Base-by-base conservation (phyloP, 2,888 invertebrate genomes). In the Calephelis perditalis region DNA sequence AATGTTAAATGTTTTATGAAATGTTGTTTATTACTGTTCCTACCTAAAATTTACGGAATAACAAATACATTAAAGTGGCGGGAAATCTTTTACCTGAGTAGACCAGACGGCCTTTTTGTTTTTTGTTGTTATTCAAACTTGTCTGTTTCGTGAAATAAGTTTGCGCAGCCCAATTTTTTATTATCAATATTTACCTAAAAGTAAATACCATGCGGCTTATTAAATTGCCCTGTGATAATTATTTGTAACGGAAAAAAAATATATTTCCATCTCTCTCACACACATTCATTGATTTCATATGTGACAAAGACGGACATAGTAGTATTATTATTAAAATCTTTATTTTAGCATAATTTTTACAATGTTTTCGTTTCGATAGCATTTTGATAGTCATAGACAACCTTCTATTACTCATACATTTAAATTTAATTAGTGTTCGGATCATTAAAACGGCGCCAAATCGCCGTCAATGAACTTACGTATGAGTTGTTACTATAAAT, bases 381-480 rank as follows among this genome's bases (percentile, higher is more conserved):
- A 56, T 40, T 3, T 26, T 26, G n/a, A 15, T 43, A 56, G 40
- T 10, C 9, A n/a, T 10, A 56, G 15, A 44, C 26, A 40, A 9
- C 56, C 8, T 15, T 15, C 1, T 10, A 10, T 58, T 36, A 5
- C 55, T 26, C 44, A 11, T 60, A 44, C 37, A 61, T 36, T 37
- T 55, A 58, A 61, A 55, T 57, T 12, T 26, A 26, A 15, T 26
- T 55, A 43, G 45, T 58, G 44, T 57, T 57, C 15, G 60, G 57
- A 40, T 35, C 59, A 52, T 46, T 60, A 67, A 71, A 69, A 74
- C 70, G 75, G 78, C 78, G 78, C 76, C 75, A 76, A 78, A 72
- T 73, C 67, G 63, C 77, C 73, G 67, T 78, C 78, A 78, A 79
- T 79, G 78, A 76, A 77, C 70, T 74, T 75, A 71, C 68, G 67